Evolutionary conservation across 2,113 vertebrate species (phyloP), one percentile per base, ranked within the genome.

Genomic region (Isurus oxyrinchus): DNA sequence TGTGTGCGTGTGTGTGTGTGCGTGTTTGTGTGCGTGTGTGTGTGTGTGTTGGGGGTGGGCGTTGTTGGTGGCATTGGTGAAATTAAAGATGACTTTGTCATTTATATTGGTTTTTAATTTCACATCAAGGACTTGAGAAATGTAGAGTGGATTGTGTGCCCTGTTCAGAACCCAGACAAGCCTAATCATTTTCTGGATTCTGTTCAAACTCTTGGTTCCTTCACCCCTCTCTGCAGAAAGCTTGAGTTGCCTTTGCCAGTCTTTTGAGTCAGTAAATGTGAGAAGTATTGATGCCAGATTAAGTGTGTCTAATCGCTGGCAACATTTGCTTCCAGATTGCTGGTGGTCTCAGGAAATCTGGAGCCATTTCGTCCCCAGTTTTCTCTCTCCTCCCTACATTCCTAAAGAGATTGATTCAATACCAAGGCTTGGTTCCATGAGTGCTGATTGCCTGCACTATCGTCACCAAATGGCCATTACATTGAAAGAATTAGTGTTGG

Each of bases 201-300:
- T 25, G 53, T 59, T 55, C 88, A 91, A 91, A 59, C 25, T 31
- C 31, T 91, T 55, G 53, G 55, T 55, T 57, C 57, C 49, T 84
- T 84, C 49, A 44, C 40, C 40, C 40, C 81, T 49, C 40, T 84
- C 81, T 49, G 81, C 81, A 84, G 81, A 49, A 44, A 21, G 16
- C 40, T 84, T 49, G 81, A 44, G 55, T n/a, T 27, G 87, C 87
- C 31, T 90, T 90, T 90, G 55, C 55, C 53, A 35, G 55, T 31
- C 25, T 55, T 59, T 59, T 59, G 31, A 59, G 27, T 91, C 55
- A 91, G 53, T 59, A 59, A 91, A 10, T 91, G 81, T 91, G 53
- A 91, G 88, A 14, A 91, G 31, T 91, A 91, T 59, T 91, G 53
- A 59, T 91, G 88, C 55, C 53, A 91, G 31, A 91, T 61, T 91